Evolutionary conservation across 2,888 invertebrate species (phyloP).

Genomic region (Chloroclysta siterata): DNA sequence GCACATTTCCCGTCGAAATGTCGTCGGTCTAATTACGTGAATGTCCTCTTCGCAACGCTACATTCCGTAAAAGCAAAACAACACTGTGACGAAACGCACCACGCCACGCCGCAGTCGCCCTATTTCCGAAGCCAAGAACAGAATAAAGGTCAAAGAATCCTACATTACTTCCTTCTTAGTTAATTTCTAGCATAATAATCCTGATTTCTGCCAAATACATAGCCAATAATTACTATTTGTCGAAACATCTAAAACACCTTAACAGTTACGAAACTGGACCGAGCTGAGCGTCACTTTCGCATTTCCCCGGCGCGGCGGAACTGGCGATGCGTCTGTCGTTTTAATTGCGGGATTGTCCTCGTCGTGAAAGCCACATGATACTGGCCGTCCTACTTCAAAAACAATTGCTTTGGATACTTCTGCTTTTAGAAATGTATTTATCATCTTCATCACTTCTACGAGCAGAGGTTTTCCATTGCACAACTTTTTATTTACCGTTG

Average conservation of each 20-base stretch:
- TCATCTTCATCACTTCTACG: too few relatives aligned
- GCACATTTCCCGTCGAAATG: slow-evolving; percentile 19
- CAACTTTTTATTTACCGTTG: too few relatives aligned
- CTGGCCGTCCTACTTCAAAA: slow-evolving; percentile 3
- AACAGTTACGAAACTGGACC: not conserved
- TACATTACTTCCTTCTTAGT: not conserved
- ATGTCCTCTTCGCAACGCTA: slow-evolving; percentile 15
- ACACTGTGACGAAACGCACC: not conserved
- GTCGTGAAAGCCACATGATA: slow-evolving; percentile 13
- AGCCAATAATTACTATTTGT: not conserved
- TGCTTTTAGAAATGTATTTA: not conserved
- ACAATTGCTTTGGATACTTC: slow-evolving; percentile 5
- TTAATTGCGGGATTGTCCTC: slow-evolving; percentile 15
- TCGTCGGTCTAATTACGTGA: slow-evolving; percentile 13
- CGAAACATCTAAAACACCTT: not conserved
- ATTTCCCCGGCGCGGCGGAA: not conserved
- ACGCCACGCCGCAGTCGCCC: not conserved
- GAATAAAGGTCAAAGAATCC: slow-evolving; percentile 1
- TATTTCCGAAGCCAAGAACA: slow-evolving; percentile 7
- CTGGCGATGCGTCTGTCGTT: slow-evolving; percentile 3
- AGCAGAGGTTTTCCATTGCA: too few relatives aligned
- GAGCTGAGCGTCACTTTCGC: not conserved
- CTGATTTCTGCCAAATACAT: not conserved
- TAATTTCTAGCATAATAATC: not conserved
- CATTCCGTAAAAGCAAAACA: slow-evolving; percentile 9